Conservation (phyloP, 2,797 vertebrate species). For the Nyctibius grandis region DNA sequence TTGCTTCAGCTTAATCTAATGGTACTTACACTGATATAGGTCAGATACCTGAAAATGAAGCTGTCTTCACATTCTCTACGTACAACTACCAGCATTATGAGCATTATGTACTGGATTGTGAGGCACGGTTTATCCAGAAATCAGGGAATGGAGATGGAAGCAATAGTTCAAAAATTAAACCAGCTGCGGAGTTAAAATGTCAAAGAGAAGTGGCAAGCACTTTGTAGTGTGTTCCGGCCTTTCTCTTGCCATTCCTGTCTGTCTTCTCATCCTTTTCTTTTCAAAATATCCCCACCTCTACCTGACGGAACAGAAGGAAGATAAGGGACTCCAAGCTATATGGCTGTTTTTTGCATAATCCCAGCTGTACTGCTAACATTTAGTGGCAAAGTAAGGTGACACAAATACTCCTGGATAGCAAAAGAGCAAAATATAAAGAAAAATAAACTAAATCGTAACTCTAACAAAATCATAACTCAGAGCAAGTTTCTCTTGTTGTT, state of each 20-base stretch:
- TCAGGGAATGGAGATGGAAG: not conserved
- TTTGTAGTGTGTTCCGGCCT: not conserved
- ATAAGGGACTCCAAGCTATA: not conserved
- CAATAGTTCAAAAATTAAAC: not conserved
- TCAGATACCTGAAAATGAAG: not conserved
- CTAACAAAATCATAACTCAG: not conserved
- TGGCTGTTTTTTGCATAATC: not conserved
- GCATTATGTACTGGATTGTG: not conserved
- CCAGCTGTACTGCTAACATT: not conserved
- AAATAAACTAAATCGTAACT: not conserved
- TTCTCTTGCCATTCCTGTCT: not conserved
- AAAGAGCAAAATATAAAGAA: not conserved
- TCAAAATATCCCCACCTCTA: not conserved
- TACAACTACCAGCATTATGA: not conserved
- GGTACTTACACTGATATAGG: not conserved
- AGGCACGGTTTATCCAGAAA: not conserved
- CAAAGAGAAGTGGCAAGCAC: not conserved
- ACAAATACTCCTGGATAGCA: not conserved
- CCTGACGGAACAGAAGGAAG: not conserved
- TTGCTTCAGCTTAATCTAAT: not conserved
- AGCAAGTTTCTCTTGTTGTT: not conserved
- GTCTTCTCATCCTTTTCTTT: not conserved
- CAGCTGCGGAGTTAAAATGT: not conserved
- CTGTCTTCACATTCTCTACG: rapidly evolving
- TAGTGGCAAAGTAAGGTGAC: not conserved